These are phyloP conservation scores for Solenopsis fugax DNA, from an alignment of 1,140 invertebrate genomes.

Conservation along the genomic window DNA sequence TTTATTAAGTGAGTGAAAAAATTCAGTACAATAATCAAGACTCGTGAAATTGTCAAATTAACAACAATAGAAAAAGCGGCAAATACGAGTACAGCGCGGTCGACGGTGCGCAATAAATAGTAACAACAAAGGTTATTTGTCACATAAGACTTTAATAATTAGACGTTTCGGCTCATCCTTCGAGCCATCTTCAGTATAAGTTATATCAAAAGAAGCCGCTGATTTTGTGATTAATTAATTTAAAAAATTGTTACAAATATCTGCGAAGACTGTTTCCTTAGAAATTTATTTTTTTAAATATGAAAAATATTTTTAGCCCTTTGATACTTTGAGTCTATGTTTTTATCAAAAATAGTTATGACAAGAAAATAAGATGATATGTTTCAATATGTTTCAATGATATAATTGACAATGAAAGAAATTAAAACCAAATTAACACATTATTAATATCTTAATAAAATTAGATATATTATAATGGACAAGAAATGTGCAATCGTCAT, in stretches of 20 bases:
- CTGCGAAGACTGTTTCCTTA: not conserved
- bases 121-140: no score
- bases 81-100: no score
- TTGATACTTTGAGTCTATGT: not conserved
- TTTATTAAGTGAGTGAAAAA: not conserved
- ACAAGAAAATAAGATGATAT: not conserved
- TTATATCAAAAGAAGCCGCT: no score
- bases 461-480: not conserved
- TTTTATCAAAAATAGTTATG: not conserved
- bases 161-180: no score
- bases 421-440: no score
- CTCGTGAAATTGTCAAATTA: no score
- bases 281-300: not conserved
- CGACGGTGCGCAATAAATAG: no score
- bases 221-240: no score
- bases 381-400: not conserved
- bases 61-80: no score
- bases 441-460: conserved; percentile 4
- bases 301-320: not conserved
- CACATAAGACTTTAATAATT: no score
- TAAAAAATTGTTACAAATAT: not conserved
- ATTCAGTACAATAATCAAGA: no score
- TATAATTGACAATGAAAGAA: not conserved
- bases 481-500: not conserved
- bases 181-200: no score